These are phyloP conservation scores for Chelmon rostratus DNA, from an alignment of 2,797 vertebrate species.

Conservation along the genomic window DNA sequence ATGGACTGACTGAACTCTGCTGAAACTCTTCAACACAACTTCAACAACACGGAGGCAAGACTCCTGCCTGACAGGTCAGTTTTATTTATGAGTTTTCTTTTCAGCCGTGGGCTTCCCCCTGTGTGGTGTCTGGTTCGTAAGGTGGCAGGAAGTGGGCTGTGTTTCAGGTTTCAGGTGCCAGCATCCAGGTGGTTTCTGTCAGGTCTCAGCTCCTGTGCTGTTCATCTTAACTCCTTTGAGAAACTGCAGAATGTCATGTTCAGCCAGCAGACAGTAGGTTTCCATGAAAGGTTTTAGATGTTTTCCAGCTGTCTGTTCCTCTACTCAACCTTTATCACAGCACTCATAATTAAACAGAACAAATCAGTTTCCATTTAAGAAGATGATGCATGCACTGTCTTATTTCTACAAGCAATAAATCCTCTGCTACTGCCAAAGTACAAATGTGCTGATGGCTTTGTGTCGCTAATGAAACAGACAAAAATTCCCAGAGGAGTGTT, in stretches of 20 bases:
- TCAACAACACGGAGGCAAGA: conserved; percentile 1
- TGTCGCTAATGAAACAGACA: neutral
- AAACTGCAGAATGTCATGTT: neutral
- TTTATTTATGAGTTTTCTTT: neutral
- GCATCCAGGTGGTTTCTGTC: conserved; percentile 43
- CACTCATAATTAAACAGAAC: neutral
- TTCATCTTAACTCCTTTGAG: neutral
- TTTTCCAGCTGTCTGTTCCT: neutral
- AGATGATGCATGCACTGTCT: neutral
- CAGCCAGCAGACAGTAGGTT: neutral
- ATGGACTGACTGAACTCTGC: conserved; percentile 36
- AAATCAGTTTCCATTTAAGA: neutral
- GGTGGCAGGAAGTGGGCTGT: neutral
- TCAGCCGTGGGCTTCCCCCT: neutral
- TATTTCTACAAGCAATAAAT: neutral
- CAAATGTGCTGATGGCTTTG: neutral
- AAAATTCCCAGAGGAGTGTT: neutral
- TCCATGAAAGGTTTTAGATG: neutral
- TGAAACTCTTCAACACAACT: neutral
- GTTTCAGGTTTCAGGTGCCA: conserved; percentile 20
- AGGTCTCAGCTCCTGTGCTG: neutral
- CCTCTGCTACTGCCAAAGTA: neutral
- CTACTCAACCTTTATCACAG: no score
- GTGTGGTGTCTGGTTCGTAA: neutral
- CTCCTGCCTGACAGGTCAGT: conserved; percentile 68